Conservation (phyloP, 2,888 invertebrate species). For the Agelastica alni region DNA sequence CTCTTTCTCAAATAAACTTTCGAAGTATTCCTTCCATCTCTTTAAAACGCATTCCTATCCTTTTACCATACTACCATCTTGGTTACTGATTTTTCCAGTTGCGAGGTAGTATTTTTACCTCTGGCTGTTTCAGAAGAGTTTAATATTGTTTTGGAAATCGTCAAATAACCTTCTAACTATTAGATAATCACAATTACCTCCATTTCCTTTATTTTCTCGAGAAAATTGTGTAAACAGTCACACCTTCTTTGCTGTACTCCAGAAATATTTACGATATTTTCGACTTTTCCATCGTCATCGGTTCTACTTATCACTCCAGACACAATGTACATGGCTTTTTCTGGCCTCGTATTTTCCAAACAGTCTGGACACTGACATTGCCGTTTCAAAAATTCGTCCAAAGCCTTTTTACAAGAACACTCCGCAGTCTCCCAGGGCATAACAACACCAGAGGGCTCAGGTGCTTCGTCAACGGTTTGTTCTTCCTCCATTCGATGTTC, state of each 20-base stretch:
- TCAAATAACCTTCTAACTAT: no score
- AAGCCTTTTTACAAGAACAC: conserved; percentile 20
- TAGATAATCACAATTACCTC: no score
- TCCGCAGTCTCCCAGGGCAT: conserved; percentile 17
- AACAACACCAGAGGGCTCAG: neutral
- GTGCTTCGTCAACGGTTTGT: neutral
- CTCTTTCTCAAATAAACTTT: no score
- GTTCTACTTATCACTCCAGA: conserved; percentile 36
- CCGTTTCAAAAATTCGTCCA: conserved; percentile 16
- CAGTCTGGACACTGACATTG: conserved; percentile 21
- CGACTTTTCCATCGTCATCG: conserved; percentile 17
- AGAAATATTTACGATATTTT: conserved; percentile 26
- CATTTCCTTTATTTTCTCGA: conserved; percentile 32
- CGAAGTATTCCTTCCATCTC: no score
- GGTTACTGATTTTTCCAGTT: no score
- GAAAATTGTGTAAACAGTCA: conserved; percentile 35
- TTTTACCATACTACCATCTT: no score
- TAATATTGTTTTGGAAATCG: no score
- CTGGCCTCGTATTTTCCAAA: neutral
- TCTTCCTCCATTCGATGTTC: no score
- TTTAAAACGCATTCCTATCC: no score
- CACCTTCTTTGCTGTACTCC: conserved; percentile 38
- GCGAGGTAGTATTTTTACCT: no score
- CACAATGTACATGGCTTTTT: conserved; percentile 36
- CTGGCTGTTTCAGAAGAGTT: no score